Base-by-base conservation (phyloP, 2,888 invertebrate genomes). In the Cantharis lateralis region DNA sequence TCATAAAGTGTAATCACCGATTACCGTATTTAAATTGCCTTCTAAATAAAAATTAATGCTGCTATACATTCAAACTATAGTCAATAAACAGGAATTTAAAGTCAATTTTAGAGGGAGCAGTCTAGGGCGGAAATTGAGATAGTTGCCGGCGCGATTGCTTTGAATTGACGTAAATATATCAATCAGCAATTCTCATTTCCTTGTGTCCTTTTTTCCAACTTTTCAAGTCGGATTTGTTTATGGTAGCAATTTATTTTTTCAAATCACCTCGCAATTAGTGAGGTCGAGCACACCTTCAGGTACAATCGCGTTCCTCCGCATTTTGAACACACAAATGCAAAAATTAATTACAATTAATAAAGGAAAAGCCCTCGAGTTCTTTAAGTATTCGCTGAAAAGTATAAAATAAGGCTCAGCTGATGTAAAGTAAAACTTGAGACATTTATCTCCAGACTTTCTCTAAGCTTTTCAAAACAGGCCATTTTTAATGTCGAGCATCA, bases 141-240 rank as follows among this genome's bases (percentile, higher is more conserved):
- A 80, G 81, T 80, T 80, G 78, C 72, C 66, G 71, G 62, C 74
- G 78, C 77, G 82, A 82, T 81, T 82, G 80, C 78, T 75, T 80
- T 76, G 80, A 81, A 80, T 81, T 79, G 80, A 78, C 76, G 77
- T 32, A 79, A 79, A 81, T 81, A 79, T 82, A 81, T 83, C 82
- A 83, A 81, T 83, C 81, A 80, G 79, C 79, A 78, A 77, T 81
- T 82, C 78, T 81, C 82, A 82, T 82, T 82, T 82, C 82, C 82
- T 80, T 72, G 66, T 77, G 72, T 75, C 78, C 70, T 78, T 77
- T 70, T 64, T 48, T 48, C n/a, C 48, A 48, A 48, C 48, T 48
- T 48, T 48, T 48, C 48, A n/a, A 48, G n/a, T n/a, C 7, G 48
- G 48, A 48, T 48, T 48, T 48, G 48, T 48, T 48, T 48, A 48